These are phyloP conservation scores for Anorthoa munda DNA, from an alignment of 2,888 invertebrate genomes.

Conservation along the genomic window DNA sequence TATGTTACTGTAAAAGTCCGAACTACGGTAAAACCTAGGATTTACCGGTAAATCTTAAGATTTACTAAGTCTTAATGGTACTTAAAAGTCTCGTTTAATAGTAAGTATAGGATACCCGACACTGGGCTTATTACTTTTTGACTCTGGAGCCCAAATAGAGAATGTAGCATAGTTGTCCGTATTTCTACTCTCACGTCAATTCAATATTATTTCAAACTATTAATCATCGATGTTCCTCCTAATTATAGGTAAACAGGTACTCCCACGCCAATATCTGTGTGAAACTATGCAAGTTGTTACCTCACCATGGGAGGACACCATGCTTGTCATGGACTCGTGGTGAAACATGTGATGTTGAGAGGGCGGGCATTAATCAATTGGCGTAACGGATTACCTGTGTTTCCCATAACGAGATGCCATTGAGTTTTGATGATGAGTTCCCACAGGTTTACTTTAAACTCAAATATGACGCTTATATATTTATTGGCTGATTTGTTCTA, in stretches of 20 bases:
- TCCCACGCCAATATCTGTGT: slow-evolving; percentile 54
- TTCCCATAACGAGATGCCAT: slow-evolving; percentile 57
- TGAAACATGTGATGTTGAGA: slow-evolving; percentile 24
- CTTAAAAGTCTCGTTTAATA: too few relatives aligned
- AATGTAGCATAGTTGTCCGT: neutral
- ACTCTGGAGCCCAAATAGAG: too few relatives aligned
- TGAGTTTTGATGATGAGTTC: neutral
- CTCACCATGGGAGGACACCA: slow-evolving; percentile 55
- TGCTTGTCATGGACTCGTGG: slow-evolving; percentile 31
- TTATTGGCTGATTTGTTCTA: neutral
- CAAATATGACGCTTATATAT: neutral
- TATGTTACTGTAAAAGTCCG: too few relatives aligned
- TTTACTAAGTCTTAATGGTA: too few relatives aligned
- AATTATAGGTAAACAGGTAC: slow-evolving; percentile 27
- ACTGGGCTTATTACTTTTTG: too few relatives aligned
- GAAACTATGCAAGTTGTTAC: slow-evolving; percentile 59
- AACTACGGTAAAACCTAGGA: too few relatives aligned
- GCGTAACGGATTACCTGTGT: slow-evolving; percentile 63
- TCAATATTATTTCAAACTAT: slow-evolving; percentile 11
- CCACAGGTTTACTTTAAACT: neutral
- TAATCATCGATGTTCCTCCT: slow-evolving; percentile 31
- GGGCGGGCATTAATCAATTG: slow-evolving; percentile 62
- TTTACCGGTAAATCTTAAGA: too few relatives aligned
- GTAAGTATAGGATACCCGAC: too few relatives aligned
- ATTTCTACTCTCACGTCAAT: slow-evolving; percentile 1